These are phyloP conservation scores for Drosophila oshimai DNA, from an alignment of 1,140 invertebrate species.

Conservation along the genomic window DNA sequence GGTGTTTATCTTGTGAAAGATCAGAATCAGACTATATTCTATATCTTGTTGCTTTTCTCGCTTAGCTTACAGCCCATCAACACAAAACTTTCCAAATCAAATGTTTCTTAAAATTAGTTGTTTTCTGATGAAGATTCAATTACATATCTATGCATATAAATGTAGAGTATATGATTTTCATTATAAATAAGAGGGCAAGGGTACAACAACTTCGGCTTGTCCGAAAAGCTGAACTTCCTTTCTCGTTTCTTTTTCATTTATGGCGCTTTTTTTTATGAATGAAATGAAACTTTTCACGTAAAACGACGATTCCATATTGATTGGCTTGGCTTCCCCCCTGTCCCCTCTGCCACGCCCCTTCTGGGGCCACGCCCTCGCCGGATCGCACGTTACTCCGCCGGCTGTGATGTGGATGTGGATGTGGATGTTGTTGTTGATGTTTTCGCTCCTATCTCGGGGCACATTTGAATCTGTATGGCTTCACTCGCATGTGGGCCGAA, in stretches of 20 bases:
- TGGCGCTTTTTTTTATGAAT: conserved; percentile 65
- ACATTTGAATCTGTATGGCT: conserved; percentile 74
- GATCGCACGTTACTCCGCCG: conserved; percentile 62
- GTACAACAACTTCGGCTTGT: background rate
- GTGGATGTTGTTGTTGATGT: conserved; percentile 14
- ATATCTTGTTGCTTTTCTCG: no score
- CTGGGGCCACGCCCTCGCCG: conserved; percentile 14
- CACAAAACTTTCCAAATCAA: no score
- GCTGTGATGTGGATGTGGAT: no score
- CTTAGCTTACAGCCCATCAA: no score
- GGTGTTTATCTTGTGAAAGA: no score
- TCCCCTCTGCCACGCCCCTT: background rate
- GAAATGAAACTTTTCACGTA: conserved; percentile 76
- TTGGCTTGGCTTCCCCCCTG: conserved; percentile 11
- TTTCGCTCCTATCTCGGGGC: conserved; percentile 54
- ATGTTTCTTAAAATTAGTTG: no score
- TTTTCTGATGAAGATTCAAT: no score
- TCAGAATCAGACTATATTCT: no score
- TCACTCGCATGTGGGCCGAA: conserved; percentile 69
- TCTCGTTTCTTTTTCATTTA: conserved; percentile 40
- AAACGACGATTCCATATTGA: conserved; percentile 52
- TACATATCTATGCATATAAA: no score
- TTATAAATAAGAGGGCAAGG: no score
- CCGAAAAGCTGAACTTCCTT: background rate
- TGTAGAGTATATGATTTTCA: no score